These are phyloP conservation scores for Gari tellinella DNA, from an alignment of 2,888 invertebrate genomes.

Conservation along the genomic window DNA sequence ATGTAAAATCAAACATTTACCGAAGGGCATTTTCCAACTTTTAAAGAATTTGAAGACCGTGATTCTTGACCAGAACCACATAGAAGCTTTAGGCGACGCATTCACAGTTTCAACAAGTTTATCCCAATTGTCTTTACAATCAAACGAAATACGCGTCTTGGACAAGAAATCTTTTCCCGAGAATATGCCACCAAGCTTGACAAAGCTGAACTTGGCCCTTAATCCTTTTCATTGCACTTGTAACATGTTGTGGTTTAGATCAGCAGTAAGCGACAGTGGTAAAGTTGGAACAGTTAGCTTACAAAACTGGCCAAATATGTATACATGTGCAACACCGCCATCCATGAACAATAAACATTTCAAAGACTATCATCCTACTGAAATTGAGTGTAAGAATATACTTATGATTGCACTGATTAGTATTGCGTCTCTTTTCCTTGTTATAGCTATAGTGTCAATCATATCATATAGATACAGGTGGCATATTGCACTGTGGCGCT, in stretches of 20 bases:
- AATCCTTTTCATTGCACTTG: constrained; percentile 20
- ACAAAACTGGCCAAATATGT: constrained; percentile 18
- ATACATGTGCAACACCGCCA: constrained; percentile 25
- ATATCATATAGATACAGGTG: constrained; percentile 29
- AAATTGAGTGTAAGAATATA: constrained; percentile 1
- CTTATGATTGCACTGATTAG: constrained; percentile 3
- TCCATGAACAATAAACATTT: constrained; percentile 1
- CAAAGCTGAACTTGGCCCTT: not conserved
- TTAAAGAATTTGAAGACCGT: constrained; percentile 1
- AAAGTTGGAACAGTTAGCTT: constrained; percentile 11
- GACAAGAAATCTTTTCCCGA: not conserved
- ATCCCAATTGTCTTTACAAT: not conserved
- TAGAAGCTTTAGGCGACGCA: not conserved
- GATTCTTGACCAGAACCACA: constrained; percentile 5
- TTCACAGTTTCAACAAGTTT: not conserved
- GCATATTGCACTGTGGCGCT: constrained; percentile 35
- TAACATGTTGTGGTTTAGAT: constrained; percentile 24
- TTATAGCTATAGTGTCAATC: constrained; percentile 2
- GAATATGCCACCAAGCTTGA: not conserved
- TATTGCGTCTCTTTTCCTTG: constrained; percentile 15
- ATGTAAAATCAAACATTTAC: constrained; percentile 10
- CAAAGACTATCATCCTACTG: constrained; percentile 4
- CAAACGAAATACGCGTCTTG: constrained; percentile 3
- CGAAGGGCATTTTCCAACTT: constrained; percentile 2
- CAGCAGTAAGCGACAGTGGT: not conserved